These are phyloP conservation scores for Dione juno DNA, from an alignment of 2,888 invertebrate species.

Conservation along the genomic window DNA sequence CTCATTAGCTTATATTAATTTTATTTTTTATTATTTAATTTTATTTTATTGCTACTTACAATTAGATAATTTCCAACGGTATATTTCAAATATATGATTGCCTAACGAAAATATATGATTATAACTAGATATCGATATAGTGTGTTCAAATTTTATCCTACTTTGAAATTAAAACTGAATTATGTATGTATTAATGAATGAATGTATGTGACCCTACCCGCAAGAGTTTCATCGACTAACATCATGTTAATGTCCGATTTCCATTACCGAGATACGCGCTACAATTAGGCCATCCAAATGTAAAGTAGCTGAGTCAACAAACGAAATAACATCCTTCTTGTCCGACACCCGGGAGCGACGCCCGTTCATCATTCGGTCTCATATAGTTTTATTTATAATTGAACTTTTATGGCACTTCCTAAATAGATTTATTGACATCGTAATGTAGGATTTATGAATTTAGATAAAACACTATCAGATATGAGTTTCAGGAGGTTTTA, in stretches of 20 bases:
- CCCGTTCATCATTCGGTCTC: conserved; percentile 55
- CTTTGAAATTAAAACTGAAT: background rate
- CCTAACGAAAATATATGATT: too few relatives aligned
- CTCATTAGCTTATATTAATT: too few relatives aligned
- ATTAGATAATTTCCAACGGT: too few relatives aligned
- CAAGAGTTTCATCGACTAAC: conserved; percentile 64
- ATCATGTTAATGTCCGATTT: conserved; percentile 58
- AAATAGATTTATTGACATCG: conserved; percentile 42
- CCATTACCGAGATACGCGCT: conserved; percentile 64
- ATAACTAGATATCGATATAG: too few relatives aligned
- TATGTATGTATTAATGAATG: too few relatives aligned
- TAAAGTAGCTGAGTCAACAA: conserved; percentile 67
- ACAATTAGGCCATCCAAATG: conserved; percentile 68
- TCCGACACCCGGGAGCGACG: conserved; percentile 59
- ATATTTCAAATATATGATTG: too few relatives aligned
- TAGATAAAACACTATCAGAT: conserved; percentile 4
- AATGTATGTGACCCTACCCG: conserved; percentile 28
- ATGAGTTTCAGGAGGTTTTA: background rate
- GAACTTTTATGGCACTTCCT: conserved; percentile 43
- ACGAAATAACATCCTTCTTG: conserved; percentile 66
- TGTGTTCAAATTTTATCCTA: background rate
- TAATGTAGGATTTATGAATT: conserved; percentile 16
- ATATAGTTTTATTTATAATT: conserved; percentile 50
- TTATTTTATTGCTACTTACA: too few relatives aligned
- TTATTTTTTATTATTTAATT: too few relatives aligned